Evolutionary conservation across 2,888 invertebrate species (phyloP), one percentile per base, ranked within the genome.

Genomic region (Cheilosia vulpina): DNA sequence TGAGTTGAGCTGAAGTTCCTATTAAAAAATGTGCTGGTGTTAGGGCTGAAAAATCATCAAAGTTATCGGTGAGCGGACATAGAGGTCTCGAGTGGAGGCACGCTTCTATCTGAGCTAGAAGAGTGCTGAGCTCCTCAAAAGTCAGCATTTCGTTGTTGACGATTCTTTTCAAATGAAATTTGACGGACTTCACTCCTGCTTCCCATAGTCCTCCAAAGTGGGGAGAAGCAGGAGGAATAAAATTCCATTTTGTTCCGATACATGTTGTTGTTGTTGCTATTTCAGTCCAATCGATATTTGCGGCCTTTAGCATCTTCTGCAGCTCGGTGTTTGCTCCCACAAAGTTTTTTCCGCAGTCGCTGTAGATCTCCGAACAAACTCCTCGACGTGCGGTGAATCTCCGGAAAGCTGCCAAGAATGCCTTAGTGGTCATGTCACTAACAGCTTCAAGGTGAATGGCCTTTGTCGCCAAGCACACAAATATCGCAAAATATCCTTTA

Each of bases 161-260:
- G 5, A 88, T 76, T 21, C 88, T 66, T 27, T 85, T 79, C 7
- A 90, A 68, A 69, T 89, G 89, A 62, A 78, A 83, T 79, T 90
- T 90, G 6, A 88, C 81, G 0, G 88, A 87, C 68, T 89, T 89
- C 4, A 90, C 88, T 6, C 87, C 88, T 5, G 89, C 88, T 76
- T 91, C 90, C 89, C 89, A 90, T 2, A 90, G 38, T 7, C 90
- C 90, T 13, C 90, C 89, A 65, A 89, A 89, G 63, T 90, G 89
- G 0, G 90, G 89, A 5, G 53, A 31, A 43, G 68, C 24, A 13
- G 90, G 88, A 5, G 90, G 89, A 57, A 87, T 89, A 55, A 90
- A 91, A 38, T 89, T 80, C 90, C 90, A 91, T 47, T 58, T 27
- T 24, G 50, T 66, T 17, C 38, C 31, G 31, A 31, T 31, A 6